Evolutionary conservation across 2,888 invertebrate genomes (phyloP), one percentile per base, ranked within the genome.

Genomic region (Microdon myrmicae): DNA sequence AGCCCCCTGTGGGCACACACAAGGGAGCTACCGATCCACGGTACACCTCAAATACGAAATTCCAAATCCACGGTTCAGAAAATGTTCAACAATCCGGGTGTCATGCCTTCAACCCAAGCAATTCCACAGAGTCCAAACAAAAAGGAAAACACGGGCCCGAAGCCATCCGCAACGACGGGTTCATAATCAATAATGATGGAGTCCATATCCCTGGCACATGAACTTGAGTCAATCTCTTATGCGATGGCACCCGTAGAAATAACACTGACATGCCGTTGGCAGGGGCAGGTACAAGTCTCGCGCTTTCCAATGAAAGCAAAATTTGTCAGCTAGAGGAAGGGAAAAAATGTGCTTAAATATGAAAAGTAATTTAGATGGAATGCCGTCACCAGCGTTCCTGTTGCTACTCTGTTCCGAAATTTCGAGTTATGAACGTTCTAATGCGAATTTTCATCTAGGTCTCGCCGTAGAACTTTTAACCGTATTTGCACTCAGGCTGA

Each of bases 251-350:
- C 23, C 16, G 9, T 19, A 8, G 7, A 3, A n/a, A 26, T 20
- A 29, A 38, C 32, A 31, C 31, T 56, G 45, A n/a, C n/a, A n/a
- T n/a, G n/a, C n/a, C n/a, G n/a, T n/a, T n/a, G n/a, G n/a, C n/a
- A n/a, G 56, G 56, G 61, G 49, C 45, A 45, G 51, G 49, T 49
- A 35, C 35, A 31, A n/a, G 49, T 61, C 34, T 56, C 47, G 47
- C 58, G 43, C 53, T 64, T 64, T 64, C 47, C 64, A 51, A 58
- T 51, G 56, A n/a, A n/a, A n/a, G n/a, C n/a, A n/a, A n/a, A n/a
- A n/a, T n/a, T n/a, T n/a, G n/a, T n/a, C n/a, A n/a, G n/a, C n/a
- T n/a, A n/a, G n/a, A n/a, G n/a, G n/a, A n/a, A n/a, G n/a, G n/a
- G n/a, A n/a, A n/a, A n/a, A n/a, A n/a, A n/a, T n/a, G n/a, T n/a